phyloP scores from a whole-genome alignment of 2,113 vertebrate genomes.

The Prunella fulvescens region DNA sequence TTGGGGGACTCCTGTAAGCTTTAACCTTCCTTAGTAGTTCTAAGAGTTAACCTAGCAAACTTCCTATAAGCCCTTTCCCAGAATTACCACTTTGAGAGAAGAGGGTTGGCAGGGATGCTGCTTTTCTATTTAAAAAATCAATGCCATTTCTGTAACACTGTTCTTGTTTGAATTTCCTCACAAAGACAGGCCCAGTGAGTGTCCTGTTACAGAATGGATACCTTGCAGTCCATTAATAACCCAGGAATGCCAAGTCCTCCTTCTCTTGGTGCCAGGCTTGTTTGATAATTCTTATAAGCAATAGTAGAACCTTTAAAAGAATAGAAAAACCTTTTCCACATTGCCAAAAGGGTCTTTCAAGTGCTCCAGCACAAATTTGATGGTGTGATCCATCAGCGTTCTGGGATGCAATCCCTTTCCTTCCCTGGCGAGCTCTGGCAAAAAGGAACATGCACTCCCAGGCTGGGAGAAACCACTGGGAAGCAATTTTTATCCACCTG shows the following conservation, averaged over 20 bases:
- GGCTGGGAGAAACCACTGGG: not conserved
- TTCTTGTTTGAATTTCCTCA: not conserved
- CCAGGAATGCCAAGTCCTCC: not conserved
- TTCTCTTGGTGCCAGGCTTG: not conserved
- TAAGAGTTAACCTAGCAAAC: not conserved
- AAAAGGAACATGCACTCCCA: not conserved
- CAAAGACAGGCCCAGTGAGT: not conserved
- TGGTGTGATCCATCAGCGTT: not conserved
- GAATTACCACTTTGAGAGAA: not conserved
- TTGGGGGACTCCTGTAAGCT: not conserved
- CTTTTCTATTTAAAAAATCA: not conserved
- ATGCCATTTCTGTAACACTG: too few species aligned
- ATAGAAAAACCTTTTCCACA: not conserved
- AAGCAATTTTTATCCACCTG: not conserved
- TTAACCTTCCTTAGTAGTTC: not conserved
- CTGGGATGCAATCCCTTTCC: not conserved
- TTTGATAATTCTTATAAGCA: not conserved
- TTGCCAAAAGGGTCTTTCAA: not conserved
- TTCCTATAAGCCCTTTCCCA: not conserved
- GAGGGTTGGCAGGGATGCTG: not conserved
- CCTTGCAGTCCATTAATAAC: not conserved
- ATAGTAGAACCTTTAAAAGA: not conserved
- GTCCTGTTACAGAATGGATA: fast-evolving
- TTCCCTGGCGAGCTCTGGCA: fast-evolving
- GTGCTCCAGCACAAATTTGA: not conserved